Evolutionary conservation across 1,140 invertebrate species (phyloP).

Genomic region (Apis florea): DNA sequence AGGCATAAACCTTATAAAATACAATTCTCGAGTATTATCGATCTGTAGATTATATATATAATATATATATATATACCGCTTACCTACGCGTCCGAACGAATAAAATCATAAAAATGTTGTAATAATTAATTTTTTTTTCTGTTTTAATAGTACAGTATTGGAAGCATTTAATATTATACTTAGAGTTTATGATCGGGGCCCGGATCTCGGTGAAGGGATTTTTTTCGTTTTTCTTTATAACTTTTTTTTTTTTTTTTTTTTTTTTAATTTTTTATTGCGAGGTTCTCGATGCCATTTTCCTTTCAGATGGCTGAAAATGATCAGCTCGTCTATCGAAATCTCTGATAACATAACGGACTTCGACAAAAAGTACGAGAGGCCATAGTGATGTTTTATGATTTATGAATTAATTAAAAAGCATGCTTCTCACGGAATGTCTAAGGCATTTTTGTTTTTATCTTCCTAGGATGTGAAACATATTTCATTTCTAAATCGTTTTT

Average conservation of each 20-base stretch:
- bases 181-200: constrained; percentile 61
- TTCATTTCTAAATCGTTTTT: neutral
- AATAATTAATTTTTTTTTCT: constrained; percentile 54
- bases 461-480: neutral
- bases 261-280: constrained; percentile 50
- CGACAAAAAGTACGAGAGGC: constrained; percentile 41
- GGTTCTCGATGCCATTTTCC: constrained; percentile 51
- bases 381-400: constrained; percentile 10
- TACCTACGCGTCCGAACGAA: constrained; percentile 72
- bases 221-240: constrained; percentile 8
- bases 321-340: neutral
- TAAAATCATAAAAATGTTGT: constrained; percentile 78
- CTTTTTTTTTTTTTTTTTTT: neutral
- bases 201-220: constrained; percentile 65
- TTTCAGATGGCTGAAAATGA: constrained; percentile 12
- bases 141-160: constrained; percentile 75
- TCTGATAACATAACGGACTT: neutral
- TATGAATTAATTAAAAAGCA: constrained; percentile 28
- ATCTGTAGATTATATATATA: constrained; percentile 69
- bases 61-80: constrained; percentile 65
- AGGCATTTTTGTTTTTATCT: constrained; percentile 16
- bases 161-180: constrained; percentile 79
- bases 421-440: constrained; percentile 42
- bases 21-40: constrained; percentile 80
- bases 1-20: constrained; percentile 81